Conservation (phyloP, 1,140 invertebrate genomes). For the Grapholita molesta region DNA sequence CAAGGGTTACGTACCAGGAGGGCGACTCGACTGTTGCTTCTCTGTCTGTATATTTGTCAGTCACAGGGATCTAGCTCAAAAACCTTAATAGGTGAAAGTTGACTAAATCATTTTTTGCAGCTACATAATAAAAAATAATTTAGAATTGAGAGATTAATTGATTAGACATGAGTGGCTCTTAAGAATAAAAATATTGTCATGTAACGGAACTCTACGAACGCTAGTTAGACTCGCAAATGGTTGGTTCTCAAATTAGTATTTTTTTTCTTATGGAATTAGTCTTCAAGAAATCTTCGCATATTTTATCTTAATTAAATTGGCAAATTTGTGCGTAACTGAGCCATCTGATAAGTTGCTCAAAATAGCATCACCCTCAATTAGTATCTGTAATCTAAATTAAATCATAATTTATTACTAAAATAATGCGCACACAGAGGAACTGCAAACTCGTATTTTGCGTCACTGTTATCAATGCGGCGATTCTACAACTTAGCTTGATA, state of each 20-base stretch:
- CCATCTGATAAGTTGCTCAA: not conserved
- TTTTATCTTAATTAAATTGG: not conserved
- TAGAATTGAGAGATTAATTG: no score
- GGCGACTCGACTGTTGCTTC: no score
- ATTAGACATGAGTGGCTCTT: no score
- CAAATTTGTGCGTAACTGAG: not conserved
- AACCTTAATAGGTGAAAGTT: no score
- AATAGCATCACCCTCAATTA: not conserved
- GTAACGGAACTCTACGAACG: no score
- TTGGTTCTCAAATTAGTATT: not conserved
- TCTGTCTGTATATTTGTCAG: no score
- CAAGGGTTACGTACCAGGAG: no score
- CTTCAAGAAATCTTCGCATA: not conserved
- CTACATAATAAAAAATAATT: no score
- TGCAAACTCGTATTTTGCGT: not conserved
- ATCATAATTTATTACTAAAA: not conserved
- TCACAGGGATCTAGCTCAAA: no score
- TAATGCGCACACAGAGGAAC: not conserved
- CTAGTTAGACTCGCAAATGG: no score
- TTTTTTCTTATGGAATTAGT: not conserved
- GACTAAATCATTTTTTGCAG: no score
- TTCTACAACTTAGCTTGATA: not conserved
- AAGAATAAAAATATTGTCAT: no score
- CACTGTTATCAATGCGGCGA: not conserved
- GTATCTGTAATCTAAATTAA: constrained; percentile 6